Base-by-base conservation (phyloP, 2,113 vertebrate genomes). In the Otolemur garnettii region DNA sequence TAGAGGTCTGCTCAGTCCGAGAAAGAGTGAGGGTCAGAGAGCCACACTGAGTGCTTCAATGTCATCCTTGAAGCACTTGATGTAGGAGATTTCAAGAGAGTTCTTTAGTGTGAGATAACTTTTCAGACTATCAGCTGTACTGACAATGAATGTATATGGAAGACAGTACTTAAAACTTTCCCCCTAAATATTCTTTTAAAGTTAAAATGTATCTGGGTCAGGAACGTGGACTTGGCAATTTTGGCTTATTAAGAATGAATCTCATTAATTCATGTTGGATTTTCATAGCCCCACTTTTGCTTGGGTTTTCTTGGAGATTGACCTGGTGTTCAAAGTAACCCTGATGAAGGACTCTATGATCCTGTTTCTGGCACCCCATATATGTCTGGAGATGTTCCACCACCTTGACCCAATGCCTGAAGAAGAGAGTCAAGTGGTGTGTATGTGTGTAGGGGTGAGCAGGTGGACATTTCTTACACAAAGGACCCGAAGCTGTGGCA, bases 161-260 rank as follows among this genome's bases (percentile, higher is more conserved):
- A 88, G 21, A 68, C 22, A 24, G 5, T 79, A 42, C 72, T 83
- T 35, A 30, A 35, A 88, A n/a, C 19, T 30, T 74, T 79, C 33
- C 21, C 18, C 18, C 35, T 57, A 92, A 93, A 59, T 68, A 57
- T 45, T 77, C 50, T 83, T 71, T 74, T 6, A 68, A 66, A 71
- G 10, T 93, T 35, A 59, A 60, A 92, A 42, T n/a, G 62, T 33
- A 19, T 19, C 33, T 7, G 38, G 77, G 2, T 50, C n/a, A 75
- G 64, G 92, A 91, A 12, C 80, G 71, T 71, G 18, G 64, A 92
- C 50, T 59, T 94, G 45, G 35, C 30, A n/a, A n/a, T 59, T 84
- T 30, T 60, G 38, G 22, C 13, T 79, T 45, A 72, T 50, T 8
- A 28, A 89, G n/a, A 88, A 33, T 57, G 42, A 64, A 92, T 79